Conservation (phyloP, 1,140 invertebrate genomes). For the Antheraea pernyi region DNA sequence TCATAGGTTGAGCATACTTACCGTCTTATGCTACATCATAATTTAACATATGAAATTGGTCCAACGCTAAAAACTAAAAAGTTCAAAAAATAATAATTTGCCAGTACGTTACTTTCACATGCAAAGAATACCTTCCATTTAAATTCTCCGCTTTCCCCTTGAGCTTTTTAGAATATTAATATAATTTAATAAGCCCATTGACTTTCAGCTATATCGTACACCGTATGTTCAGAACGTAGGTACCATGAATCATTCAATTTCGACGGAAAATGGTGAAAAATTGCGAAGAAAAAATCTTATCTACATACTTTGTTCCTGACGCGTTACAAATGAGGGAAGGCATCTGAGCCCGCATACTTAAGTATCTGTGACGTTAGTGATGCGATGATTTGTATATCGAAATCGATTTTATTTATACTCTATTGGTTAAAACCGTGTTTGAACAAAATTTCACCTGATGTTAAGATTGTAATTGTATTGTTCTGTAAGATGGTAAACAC, state of each 20-base stretch:
- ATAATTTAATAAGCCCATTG: neutral
- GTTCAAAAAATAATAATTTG: too few species aligned
- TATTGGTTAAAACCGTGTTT: neutral
- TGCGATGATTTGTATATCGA: constrained; percentile 20
- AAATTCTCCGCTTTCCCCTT: too few species aligned
- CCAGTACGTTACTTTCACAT: too few species aligned
- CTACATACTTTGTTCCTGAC: constrained; percentile 36
- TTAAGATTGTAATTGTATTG: too few species aligned
- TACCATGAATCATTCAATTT: constrained; percentile 12
- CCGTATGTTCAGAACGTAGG: neutral
- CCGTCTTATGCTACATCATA: too few species aligned
- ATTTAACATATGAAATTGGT: too few species aligned
- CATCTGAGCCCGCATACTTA: constrained; percentile 24
- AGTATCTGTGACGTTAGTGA: constrained; percentile 18
- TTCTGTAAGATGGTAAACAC: too few species aligned
- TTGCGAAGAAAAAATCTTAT: constrained; percentile 34
- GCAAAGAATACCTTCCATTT: too few species aligned
- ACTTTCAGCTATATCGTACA: neutral
- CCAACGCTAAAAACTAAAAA: too few species aligned
- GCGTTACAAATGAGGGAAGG: constrained; percentile 32
- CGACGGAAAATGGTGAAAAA: constrained; percentile 15
- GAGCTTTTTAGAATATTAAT: neutral
- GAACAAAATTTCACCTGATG: too few species aligned
- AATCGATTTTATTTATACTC: neutral
- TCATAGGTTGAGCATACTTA: too few species aligned